Evolutionary conservation across 2,888 invertebrate species (phyloP).

Genomic region (Allophyes oxyacanthae): DNA sequence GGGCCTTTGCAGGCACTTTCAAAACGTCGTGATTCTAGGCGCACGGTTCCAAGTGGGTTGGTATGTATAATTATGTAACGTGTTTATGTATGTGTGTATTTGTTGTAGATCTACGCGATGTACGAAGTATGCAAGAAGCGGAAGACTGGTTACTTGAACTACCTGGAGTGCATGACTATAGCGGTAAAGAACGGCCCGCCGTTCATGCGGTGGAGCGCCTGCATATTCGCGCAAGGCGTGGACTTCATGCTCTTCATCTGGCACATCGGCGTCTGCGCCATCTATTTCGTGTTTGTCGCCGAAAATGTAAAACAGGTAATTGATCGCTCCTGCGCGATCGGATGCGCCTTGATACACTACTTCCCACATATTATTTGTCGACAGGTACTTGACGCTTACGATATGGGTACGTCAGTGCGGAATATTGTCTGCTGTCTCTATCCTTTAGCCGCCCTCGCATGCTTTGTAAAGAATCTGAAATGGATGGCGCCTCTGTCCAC

Average conservation of each 20-base stretch:
- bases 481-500: slow-evolving; percentile 94
- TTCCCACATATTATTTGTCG: slow-evolving; percentile 8
- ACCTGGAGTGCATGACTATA: slow-evolving; percentile 93
- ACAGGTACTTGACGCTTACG: slow-evolving; percentile 86
- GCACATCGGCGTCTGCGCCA: slow-evolving; percentile 96
- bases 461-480: slow-evolving; percentile 92
- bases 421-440: slow-evolving; percentile 89
- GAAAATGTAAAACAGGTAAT: slow-evolving; percentile 91
- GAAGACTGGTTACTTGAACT: slow-evolving; percentile 91
- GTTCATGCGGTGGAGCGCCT: slow-evolving; percentile 77
- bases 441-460: slow-evolving; percentile 90
- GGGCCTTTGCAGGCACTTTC: too few species aligned
- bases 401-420: slow-evolving; percentile 75
- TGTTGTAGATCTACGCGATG: slow-evolving; percentile 20
- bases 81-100: not conserved
- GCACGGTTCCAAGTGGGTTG: too few species aligned
- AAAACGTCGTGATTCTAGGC: too few species aligned
- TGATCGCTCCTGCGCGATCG: too few species aligned
- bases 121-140: slow-evolving; percentile 28
- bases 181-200: slow-evolving; percentile 92
- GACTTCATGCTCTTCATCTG: slow-evolving; percentile 92
- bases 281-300: slow-evolving; percentile 95
- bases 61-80: too few species aligned
- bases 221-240: slow-evolving; percentile 83
- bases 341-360: not conserved